A percentile compares a stretch with the other conserved stretches of the same genome.
Evolutionary conservation across 2,113 vertebrate genomes (phyloP).

Genomic region (Seriola rivoliana): DNA sequence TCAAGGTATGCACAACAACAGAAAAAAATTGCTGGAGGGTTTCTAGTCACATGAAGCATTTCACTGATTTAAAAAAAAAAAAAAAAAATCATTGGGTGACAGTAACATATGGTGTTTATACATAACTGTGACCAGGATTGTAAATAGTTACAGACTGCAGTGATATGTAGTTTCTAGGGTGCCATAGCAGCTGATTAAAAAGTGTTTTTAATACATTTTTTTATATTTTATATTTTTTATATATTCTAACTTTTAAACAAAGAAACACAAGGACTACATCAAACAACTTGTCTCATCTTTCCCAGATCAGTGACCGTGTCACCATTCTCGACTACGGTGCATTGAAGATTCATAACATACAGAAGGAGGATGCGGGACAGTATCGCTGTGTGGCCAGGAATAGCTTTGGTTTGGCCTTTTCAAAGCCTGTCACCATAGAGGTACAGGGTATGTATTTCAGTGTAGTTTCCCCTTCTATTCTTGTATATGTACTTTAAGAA

Average conservation of each 20-base stretch:
- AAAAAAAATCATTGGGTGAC: not conserved
- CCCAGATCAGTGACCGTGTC: conserved; percentile 90
- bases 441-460: conserved; percentile 87
- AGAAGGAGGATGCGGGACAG: conserved; percentile 94
- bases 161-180: too few relatives aligned
- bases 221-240: too few relatives aligned
- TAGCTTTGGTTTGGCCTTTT: conserved; percentile 95
- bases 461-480: not conserved
- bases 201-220: not conserved
- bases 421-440: conserved; percentile 91
- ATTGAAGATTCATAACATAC: conserved; percentile 94
- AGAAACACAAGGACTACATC: not conserved
- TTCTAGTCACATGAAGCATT: not conserved
- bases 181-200: not conserved
- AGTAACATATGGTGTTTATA: not conserved
- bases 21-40: not conserved
- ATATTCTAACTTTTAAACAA: not conserved
- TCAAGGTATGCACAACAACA: conserved; percentile 84
- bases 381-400: conserved; percentile 96
- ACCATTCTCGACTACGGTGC: conserved; percentile 93
- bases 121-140: not conserved
- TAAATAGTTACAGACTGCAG: too few relatives aligned
- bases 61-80: not conserved
- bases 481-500: not conserved
- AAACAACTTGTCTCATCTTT: not conserved